Evolutionary conservation across 2,113 vertebrate species (phyloP), one percentile per base, ranked within the genome.

Genomic region (Platysternon megacephalum): DNA sequence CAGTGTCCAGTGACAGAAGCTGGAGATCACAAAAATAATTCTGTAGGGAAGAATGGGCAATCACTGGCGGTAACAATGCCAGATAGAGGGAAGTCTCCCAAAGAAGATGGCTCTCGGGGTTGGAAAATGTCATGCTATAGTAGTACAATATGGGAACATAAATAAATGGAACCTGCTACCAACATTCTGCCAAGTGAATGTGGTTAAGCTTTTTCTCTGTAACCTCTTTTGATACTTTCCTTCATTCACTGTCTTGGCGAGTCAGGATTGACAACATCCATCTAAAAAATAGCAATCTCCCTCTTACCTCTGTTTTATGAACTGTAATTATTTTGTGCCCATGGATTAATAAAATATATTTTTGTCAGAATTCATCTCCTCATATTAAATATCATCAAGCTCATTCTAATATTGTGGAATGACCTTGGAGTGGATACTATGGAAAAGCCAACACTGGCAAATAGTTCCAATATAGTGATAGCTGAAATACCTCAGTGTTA

Each of bases 81-180:
- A 52, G 39, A 42, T 1, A 65, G 42, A 90, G 81, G 68, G 42
- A 93, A 95, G 9, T 7, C 6, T 3, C 56, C 32, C 21, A 74
- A 79, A 91, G 35, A 0, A 87, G 79, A 93, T 95, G 68, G 46
- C 53, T 90, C 85, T 74, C 9, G 91, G 65, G 89, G 81, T 91
- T 93, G 79, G 79, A 58, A 96, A 21, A 16, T 87, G 26, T 94
- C 58, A 86, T 88, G 46, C 12, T 79, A 91, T 76, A 29, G 53
- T 74, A 76, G 79, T 44, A 17, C 82, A 90, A 85, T 32, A n/a
- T 87, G 76, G 84, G 74, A 90, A 83, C 1, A 1, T 90, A 83
- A 96, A 94, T 88, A 28, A 93, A 95, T 97, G 96, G 94, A 96
- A 88, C 68, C 93, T 32, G 65, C 89, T 93, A 93, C 28, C 84